A percentile compares a stretch with the other conserved stretches of the same genome.
Evolutionary conservation across 2,113 vertebrate species (phyloP).

Genomic region (Scortum barcoo): DNA sequence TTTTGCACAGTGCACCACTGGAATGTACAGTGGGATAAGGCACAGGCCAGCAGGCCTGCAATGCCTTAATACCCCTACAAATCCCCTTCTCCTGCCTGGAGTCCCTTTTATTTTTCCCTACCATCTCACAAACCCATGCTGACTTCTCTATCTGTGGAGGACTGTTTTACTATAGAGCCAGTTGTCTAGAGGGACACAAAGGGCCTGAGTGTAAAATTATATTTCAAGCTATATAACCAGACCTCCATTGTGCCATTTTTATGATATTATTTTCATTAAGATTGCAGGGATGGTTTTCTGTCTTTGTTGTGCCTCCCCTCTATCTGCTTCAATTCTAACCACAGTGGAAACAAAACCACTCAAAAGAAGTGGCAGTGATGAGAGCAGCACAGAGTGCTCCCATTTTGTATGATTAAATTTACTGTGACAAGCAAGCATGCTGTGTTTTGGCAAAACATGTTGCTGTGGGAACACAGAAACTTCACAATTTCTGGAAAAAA

Average conservation of each 20-base stretch:
- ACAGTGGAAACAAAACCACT: constrained; percentile 65
- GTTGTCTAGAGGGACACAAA: constrained; percentile 52
- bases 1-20: constrained; percentile 43
- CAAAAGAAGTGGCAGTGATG: constrained; percentile 56
- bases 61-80: constrained; percentile 59
- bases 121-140: constrained; percentile 64
- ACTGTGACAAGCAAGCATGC: constrained; percentile 54
- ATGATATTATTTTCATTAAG: constrained; percentile 66
- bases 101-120: constrained; percentile 63
- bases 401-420: constrained; percentile 67
- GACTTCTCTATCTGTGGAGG: constrained; percentile 61
- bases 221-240: constrained; percentile 61
- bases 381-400: constrained; percentile 47
- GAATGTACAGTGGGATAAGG: constrained; percentile 62
- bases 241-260: constrained; percentile 60
- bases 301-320: constrained; percentile 50
- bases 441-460: constrained; percentile 67
- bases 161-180: constrained; percentile 58
- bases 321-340: constrained; percentile 52
- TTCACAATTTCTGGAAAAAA: constrained; percentile 18
- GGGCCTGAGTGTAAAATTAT: constrained; percentile 61
- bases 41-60: constrained; percentile 48
- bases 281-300: constrained; percentile 43
- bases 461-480: constrained; percentile 55
- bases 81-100: constrained; percentile 48